A percentile compares a stretch with the other conserved stretches of the same genome.
Evolutionary conservation across 2,113 vertebrate genomes (phyloP).

Genomic region (Suncus etruscus): DNA sequence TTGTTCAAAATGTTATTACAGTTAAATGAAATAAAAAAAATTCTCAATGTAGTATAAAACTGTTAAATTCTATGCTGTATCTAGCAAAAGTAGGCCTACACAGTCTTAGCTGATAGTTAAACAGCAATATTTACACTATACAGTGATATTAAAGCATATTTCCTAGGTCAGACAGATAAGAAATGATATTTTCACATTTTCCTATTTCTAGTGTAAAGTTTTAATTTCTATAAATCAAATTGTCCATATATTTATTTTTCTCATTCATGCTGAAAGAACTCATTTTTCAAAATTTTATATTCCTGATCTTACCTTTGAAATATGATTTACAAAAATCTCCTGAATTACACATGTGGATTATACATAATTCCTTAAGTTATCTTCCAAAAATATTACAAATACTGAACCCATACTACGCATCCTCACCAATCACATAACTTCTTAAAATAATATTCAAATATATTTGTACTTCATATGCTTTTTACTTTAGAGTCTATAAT

Average conservation of each 20-base stretch:
- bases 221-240: constrained; percentile 51
- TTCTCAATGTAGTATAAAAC: constrained; percentile 66
- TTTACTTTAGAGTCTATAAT: constrained; percentile 64
- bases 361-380: constrained; percentile 42
- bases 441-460: constrained; percentile 64
- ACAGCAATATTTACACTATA: constrained; percentile 8
- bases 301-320: constrained; percentile 62
- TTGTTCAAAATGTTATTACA: constrained; percentile 53
- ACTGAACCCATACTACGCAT: constrained; percentile 41
- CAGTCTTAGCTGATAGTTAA: not conserved
- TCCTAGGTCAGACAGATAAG: not conserved
- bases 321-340: constrained; percentile 54
- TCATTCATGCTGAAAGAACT: constrained; percentile 4
- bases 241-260: constrained; percentile 28
- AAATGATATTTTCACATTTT: constrained; percentile 5
- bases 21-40: constrained; percentile 47
- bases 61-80: constrained; percentile 19
- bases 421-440: constrained; percentile 56
- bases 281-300: constrained; percentile 56
- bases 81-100: constrained; percentile 20
- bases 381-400: constrained; percentile 65
- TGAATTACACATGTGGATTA: constrained; percentile 60
- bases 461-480: constrained; percentile 71
- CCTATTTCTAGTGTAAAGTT: not conserved
- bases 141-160: not conserved